These are phyloP conservation scores for Girardinus metallicus DNA, from an alignment of 2,797 vertebrate species.

Conservation along the genomic window DNA sequence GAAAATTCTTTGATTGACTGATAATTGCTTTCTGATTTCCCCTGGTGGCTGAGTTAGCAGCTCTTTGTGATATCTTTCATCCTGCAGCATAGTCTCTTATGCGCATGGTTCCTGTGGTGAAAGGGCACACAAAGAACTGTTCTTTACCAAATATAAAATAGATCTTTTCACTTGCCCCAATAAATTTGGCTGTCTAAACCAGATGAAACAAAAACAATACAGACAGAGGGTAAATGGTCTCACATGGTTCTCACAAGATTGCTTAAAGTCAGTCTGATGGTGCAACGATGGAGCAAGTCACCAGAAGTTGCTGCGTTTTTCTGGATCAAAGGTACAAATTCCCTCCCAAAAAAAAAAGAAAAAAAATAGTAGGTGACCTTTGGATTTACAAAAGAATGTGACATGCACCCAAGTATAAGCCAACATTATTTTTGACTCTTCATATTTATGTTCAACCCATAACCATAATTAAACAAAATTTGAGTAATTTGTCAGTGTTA, in stretches of 20 bases:
- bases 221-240: neutral
- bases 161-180: neutral
- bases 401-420: neutral
- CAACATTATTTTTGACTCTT: neutral
- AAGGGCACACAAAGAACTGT: neutral
- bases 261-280: neutral
- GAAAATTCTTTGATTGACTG: neutral
- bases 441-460: neutral
- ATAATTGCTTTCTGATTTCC: neutral
- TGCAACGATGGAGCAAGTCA: neutral
- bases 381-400: neutral
- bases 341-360: neutral
- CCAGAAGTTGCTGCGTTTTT: neutral
- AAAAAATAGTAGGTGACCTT: neutral
- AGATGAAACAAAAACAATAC: neutral
- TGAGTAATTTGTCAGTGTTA: neutral
- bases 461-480: neutral
- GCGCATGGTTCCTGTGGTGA: neutral
- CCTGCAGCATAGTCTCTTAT: neutral
- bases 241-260: neutral
- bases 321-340: no score
- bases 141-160: neutral
- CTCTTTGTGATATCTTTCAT: neutral
- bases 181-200: neutral
- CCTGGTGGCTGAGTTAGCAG: neutral